A percentile compares a stretch with the other conserved stretches of the same genome.
phyloP scores from a whole-genome alignment of 2,113 vertebrate species.

The Serinus canaria region DNA sequence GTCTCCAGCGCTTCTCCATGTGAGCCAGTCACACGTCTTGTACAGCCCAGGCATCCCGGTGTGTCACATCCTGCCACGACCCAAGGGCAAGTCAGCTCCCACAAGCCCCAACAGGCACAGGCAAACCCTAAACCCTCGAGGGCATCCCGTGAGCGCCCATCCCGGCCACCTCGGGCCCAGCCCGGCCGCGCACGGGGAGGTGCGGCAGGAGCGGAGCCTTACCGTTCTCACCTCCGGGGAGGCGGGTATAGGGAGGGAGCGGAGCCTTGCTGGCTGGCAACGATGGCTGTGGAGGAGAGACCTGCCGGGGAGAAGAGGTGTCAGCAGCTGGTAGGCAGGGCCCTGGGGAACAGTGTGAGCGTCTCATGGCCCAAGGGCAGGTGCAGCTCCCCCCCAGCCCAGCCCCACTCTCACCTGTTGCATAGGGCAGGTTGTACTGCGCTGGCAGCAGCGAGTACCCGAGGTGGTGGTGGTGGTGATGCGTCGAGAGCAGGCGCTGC shows the following conservation, averaged over 20 bases:
- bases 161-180: not conserved
- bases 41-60: slow-evolving; percentile 82
- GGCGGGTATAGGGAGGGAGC: slow-evolving; percentile 88
- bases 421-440: slow-evolving; percentile 94
- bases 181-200: accelerated
- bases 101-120: accelerated
- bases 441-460: slow-evolving; percentile 93
- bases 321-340: not conserved
- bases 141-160: accelerated
- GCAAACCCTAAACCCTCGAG: not conserved
- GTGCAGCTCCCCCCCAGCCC: no score
- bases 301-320: slow-evolving; percentile 63
- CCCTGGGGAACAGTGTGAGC: accelerated
- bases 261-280: slow-evolving; percentile 78
- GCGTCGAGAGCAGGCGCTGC: slow-evolving; percentile 93
- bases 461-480: slow-evolving; percentile 97
- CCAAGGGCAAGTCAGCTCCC: not conserved
- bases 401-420: slow-evolving; percentile 82
- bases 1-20: slow-evolving; percentile 82
- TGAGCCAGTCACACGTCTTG: slow-evolving; percentile 94
- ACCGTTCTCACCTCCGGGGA: slow-evolving; percentile 95
- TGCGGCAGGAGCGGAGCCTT: slow-evolving; percentile 50
- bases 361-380: accelerated
- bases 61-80: slow-evolving; percentile 75
- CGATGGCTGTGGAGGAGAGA: slow-evolving; percentile 95